Evolutionary conservation across 2,797 vertebrate genomes (phyloP).

Genomic region (Acanthurus leucopareius): DNA sequence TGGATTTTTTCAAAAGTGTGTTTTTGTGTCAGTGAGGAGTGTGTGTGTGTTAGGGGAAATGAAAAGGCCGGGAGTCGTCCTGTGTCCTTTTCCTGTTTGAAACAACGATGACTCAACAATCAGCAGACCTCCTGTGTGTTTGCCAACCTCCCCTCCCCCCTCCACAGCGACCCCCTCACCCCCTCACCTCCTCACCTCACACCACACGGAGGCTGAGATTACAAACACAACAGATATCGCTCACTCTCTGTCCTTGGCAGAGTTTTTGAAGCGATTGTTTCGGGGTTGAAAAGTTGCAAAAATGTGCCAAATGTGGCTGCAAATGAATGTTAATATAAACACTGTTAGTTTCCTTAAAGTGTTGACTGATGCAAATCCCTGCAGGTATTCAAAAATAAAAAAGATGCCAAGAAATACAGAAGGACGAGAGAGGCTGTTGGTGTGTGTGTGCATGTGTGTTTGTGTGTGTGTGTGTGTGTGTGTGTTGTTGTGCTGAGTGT

Average conservation of each 20-base stretch:
- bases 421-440: not conserved
- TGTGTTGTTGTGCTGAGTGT: not conserved
- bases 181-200: not conserved
- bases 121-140: conserved; percentile 40
- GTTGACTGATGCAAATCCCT: not conserved
- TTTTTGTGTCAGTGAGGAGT: not conserved
- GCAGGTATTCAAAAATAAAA: not conserved
- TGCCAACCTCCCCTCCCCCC: not conserved
- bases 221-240: conserved; percentile 23
- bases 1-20: not conserved
- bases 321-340: not conserved
- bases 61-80: conserved; percentile 13
- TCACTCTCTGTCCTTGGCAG: not conserved
- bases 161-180: not conserved
- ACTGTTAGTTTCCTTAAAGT: not conserved
- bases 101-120: conserved; percentile 2
- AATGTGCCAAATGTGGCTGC: not conserved
- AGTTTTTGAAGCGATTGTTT: not conserved
- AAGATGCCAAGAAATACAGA: not conserved
- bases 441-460: not conserved
- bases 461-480: not conserved
- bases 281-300: not conserved
- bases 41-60: conserved; percentile 1
- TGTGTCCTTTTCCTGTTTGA: conserved; percentile 41
- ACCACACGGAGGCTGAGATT: conserved; percentile 29